Base-by-base conservation (phyloP, 1,140 invertebrate species). In the Bombyx mandarina region DNA sequence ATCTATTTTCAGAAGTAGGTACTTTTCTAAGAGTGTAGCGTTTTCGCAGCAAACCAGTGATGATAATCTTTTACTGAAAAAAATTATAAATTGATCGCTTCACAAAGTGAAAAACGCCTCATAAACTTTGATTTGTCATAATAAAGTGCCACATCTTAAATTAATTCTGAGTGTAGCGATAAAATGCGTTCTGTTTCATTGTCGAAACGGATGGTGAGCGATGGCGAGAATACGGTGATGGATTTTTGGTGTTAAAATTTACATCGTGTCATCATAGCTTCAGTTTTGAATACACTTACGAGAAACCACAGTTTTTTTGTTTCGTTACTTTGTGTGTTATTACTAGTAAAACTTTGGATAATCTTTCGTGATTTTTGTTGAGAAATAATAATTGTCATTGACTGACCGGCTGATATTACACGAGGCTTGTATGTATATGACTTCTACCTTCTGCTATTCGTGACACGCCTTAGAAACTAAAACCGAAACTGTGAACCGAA, bases 1-100 rank as follows among this genome's bases (percentile, higher is more conserved):
- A 87, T 87, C 82, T 87, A 87, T 87, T 87, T 87, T 87, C 84
- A 87, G 84, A 87, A 79, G 70, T 79, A 85, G 81, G 84, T 87
- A 87, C 82, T 87, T 85, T 83, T 87, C 66, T 76, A 72, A 58
- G 79, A 82, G 79, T 84, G 80, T 86, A 82, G 84, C 82, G 82
- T 87, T 86, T 87, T 87, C 79, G 81, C 80, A 84, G 82, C 82
- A 82, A 82, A 82, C 73, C 77, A 85, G 81, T 82, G 79, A 87
- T 86, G 84, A 77, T 87, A 79, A 80, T 86, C 81, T 84, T 87
- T 77, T 82, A 85, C 74, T 77, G 77, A 73, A 70, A 79, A 74
- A 82, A 78, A 82, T 85, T 84, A 75, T 85, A 84, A 87, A 85
- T 85, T 85, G 74, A 82, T 85, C 77, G 79, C 81, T 79, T 79